phyloP scores from a whole-genome alignment of 2,797 vertebrate genomes.

The Vireo griseus region DNA sequence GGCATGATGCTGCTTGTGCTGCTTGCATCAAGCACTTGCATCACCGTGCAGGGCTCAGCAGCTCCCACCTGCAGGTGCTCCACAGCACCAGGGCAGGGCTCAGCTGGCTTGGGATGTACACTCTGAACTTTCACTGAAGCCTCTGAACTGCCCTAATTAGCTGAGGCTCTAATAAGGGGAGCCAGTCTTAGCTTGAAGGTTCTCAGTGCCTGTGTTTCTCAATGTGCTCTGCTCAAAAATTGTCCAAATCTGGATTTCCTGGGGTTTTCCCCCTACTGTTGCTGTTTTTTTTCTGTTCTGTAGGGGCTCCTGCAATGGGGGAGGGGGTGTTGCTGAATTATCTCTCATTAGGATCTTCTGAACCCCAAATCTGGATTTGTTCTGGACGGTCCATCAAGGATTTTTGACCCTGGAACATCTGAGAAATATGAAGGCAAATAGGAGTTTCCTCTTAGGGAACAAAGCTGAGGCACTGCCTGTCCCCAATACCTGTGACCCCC shows the following conservation, averaged over 20 bases:
- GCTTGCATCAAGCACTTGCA: constrained; percentile 18
- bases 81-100: not conserved
- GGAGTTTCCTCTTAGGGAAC: not conserved
- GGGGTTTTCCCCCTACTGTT: not conserved
- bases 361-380: not conserved
- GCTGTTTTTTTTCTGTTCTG: not conserved
- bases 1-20: constrained; percentile 53
- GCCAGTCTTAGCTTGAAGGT: not conserved
- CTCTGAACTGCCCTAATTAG: not conserved
- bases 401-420: not conserved
- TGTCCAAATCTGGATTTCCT: not conserved
- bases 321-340: not conserved
- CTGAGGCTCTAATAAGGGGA: not conserved
- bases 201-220: not conserved
- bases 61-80: not conserved
- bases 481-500: not conserved
- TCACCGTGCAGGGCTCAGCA: not conserved
- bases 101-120: not conserved
- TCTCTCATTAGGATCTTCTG: not conserved
- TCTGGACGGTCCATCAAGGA: not conserved
- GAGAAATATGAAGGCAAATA: not conserved
- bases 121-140: constrained; percentile 6
- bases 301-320: rapidly evolving
- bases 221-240: not conserved
- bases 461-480: not conserved